Evolutionary conservation across 2,888 invertebrate genomes (phyloP), one percentile per base, ranked within the genome.

Genomic region (Urechis unicinctus): DNA sequence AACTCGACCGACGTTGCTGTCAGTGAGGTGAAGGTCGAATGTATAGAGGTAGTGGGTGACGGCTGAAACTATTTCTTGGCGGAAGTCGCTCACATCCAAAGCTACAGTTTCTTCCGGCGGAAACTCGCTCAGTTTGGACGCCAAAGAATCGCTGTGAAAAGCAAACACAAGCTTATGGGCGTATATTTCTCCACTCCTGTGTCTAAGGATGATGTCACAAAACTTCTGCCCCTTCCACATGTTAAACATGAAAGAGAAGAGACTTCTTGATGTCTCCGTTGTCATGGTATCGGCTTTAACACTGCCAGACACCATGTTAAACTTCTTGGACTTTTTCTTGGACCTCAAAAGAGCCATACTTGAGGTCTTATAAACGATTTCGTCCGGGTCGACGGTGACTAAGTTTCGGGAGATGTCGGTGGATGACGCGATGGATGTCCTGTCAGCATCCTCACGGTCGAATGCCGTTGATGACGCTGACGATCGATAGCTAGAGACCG

Each of bases 101-200:
- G 62, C 62, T 17, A 60, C 48, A 17, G 61, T 49, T 6, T 60
- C 58, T 13, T 41, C 50, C 1, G 53, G 56, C 1, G 50, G 42
- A 49, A 56, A 58, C 44, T 49, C 53, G 46, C 55, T 51, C 30
- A 58, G 61, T 2, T 61, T 53, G 28, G 53, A 52, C 2, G 66
- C 57, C 52, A 68, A 66, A 6, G 61, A 56, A 46, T 64, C 64
- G 48, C 69, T 68, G 52, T 61, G 57, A 1, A 68, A 68, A 1
- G 68, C 70, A 26, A 71, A 53, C 5, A 67, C 67, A 22, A 71
- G 57, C 30, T 64, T 67, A 53, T 71, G 71, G 6, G 64, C 67
- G 30, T 56, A 25, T 2, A 54, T 50, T 17, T 42, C 42, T 9
- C 49, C 54, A 36, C 43, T 51, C 26, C 55, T 45, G 28, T 45